These are phyloP conservation scores for Drosophila hydei DNA, from an alignment of 1,140 invertebrate species.

Conservation along the genomic window DNA sequence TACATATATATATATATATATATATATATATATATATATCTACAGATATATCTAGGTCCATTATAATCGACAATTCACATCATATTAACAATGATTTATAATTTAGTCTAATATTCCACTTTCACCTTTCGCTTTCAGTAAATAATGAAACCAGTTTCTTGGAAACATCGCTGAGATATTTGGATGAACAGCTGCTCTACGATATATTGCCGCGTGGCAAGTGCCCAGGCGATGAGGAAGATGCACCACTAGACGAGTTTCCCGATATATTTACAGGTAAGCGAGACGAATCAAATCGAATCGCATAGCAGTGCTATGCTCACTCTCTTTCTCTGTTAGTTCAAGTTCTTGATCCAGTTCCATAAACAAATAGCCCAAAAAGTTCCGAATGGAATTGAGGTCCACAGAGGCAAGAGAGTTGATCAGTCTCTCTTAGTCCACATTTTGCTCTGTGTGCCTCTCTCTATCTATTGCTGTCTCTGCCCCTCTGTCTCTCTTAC, in stretches of 20 bases:
- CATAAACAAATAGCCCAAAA: too few relatives aligned
- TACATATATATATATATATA: not conserved
- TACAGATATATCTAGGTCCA: not conserved
- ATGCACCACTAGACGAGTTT: conserved; percentile 71
- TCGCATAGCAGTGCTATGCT: not conserved
- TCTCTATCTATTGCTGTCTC: too few relatives aligned
- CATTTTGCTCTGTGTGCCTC: too few relatives aligned
- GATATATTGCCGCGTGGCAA: conserved; percentile 61
- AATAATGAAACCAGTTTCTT: conserved; percentile 61
- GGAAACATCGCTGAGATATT: conserved; percentile 55
- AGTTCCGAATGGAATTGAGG: too few relatives aligned
- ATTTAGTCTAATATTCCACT: not conserved
- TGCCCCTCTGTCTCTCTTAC: too few relatives aligned
- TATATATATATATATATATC: not conserved
- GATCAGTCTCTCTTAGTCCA: too few relatives aligned
- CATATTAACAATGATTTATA: not conserved
- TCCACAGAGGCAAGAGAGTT: too few relatives aligned
- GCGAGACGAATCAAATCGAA: not conserved
- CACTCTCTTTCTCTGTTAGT: not conserved
- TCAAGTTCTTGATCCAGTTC: too few relatives aligned
- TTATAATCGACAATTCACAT: not conserved
- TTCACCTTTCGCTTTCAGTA: conserved; percentile 17
- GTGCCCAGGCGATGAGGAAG: conserved; percentile 60
- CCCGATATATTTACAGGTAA: conserved; percentile 74
- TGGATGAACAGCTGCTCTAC: conserved; percentile 63